phyloP scores from a whole-genome alignment of 2,888 invertebrate species.

The Cordilura impudica region DNA sequence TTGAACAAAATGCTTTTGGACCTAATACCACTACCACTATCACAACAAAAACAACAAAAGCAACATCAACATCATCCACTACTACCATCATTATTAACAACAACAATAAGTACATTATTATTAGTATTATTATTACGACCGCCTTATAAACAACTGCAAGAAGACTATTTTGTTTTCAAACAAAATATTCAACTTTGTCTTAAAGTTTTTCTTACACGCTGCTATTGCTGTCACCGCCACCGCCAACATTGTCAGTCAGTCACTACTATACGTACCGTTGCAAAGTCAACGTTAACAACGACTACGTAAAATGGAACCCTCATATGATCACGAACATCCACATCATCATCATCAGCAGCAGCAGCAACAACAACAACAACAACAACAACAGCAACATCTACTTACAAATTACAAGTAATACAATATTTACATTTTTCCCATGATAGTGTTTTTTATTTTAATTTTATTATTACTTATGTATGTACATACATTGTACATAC shows the following conservation, averaged over 20 bases:
- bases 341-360: conserved; percentile 64
- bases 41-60: conserved; percentile 44
- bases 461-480: conserved; percentile 44
- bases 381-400: conserved; percentile 77
- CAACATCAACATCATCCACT: conserved; percentile 24
- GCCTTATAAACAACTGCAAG: conserved; percentile 16
- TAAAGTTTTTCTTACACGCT: conserved; percentile 44
- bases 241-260: conserved; percentile 29
- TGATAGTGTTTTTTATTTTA: conserved; percentile 67
- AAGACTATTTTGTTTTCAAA: conserved; percentile 13
- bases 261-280: conserved; percentile 58
- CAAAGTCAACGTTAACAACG: conserved; percentile 57
- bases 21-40: conserved; percentile 67
- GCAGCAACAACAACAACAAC: conserved; percentile 52
- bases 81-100: conserved; percentile 25
- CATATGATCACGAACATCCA: conserved; percentile 78
- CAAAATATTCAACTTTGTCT: conserved; percentile 35
- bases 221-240: conserved; percentile 33
- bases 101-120: conserved; percentile 34
- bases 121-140: conserved; percentile 26
- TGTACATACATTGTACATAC: conserved; percentile 25
- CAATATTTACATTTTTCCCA: conserved; percentile 76
- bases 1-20: conserved; percentile 76
- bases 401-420: conserved; percentile 78
- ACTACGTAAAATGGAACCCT: conserved; percentile 76